Evolutionary conservation across 2,113 vertebrate genomes (phyloP), one percentile per base, ranked within the genome.

Genomic region (Clarias macrocephalus): DNA sequence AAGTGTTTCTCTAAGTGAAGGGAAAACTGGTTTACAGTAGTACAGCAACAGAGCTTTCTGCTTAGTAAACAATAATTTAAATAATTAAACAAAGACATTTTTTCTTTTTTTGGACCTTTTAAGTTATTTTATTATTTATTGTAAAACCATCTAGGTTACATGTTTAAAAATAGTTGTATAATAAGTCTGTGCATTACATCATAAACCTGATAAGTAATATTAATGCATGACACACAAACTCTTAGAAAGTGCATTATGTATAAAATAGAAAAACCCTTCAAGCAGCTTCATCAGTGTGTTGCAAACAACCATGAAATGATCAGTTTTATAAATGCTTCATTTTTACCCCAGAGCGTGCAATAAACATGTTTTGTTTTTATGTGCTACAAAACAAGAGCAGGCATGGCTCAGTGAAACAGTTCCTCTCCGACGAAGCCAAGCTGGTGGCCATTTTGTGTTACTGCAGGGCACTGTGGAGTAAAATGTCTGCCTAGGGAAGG

Each of bases 381-480:
- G 25, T 48, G 23, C 37, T n/a, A 65, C 59, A 66, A 37, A 13
- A 48, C n/a, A 54, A 30, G 33, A 62, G 80, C 21, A 63, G 23
- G 59, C 33, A 56, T 79, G 52, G 65, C 52, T 70, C 16, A 83
- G 3, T 83, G 65, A 59, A 70, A 57, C 28, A 56, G 82, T 56
- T 70, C 8, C 25, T 83, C 28, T 83, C 42, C 28, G 18, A 56
- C 48, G 0, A 42, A 33, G 30, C 33, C 0, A 7, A 80, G 65
- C 57, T 85, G 87, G 87, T 83, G 73, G 87, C 88, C 88, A 91
- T 91, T 91, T 91, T 87, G 80, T 83, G 80, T 84, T 84, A 82
- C 48, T 87, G 68, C 85, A 87, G 68, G 52, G 60, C 60, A 75
- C 5, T 56, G n/a, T 60, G 19, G 13, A 37, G 21, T 23, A 73